These are phyloP conservation scores for Brachionus rubens DNA, from an alignment of 1,140 invertebrate genomes.

Conservation along the genomic window DNA sequence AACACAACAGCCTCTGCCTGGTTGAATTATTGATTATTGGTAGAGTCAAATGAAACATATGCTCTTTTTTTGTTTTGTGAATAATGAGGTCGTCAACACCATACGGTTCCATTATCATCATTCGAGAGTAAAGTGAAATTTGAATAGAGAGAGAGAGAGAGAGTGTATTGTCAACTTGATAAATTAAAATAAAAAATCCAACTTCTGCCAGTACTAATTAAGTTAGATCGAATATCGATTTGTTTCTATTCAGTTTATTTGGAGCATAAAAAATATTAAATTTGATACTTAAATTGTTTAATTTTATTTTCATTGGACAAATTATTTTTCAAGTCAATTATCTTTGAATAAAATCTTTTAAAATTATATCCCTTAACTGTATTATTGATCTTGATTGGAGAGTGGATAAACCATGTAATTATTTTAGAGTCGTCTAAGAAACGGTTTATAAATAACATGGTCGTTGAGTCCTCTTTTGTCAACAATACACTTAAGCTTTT, in stretches of 20 bases:
- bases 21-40: no score
- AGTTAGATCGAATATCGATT: background rate
- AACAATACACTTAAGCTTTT: no score
- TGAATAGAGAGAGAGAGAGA: background rate
- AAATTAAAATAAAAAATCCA: background rate
- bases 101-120: slow-evolving; percentile 18
- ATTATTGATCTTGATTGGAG: no score
- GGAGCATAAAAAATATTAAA: background rate
- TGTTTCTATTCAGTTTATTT: background rate
- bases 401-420: no score
- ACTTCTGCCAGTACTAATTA: slow-evolving; percentile 16
- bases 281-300: background rate
- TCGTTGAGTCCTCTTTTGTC: no score
- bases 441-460: no score
- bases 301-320: background rate
- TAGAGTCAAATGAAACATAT: background rate
- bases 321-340: background rate
- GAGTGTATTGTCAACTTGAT: background rate
- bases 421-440: no score
- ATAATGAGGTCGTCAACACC: background rate
- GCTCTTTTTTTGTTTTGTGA: background rate
- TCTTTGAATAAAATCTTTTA: no score
- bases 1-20: no score
- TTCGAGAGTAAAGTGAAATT: background rate
- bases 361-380: no score